Base-by-base conservation (phyloP, 2,797 vertebrate genomes). In the Aplochiton taeniatus region DNA sequence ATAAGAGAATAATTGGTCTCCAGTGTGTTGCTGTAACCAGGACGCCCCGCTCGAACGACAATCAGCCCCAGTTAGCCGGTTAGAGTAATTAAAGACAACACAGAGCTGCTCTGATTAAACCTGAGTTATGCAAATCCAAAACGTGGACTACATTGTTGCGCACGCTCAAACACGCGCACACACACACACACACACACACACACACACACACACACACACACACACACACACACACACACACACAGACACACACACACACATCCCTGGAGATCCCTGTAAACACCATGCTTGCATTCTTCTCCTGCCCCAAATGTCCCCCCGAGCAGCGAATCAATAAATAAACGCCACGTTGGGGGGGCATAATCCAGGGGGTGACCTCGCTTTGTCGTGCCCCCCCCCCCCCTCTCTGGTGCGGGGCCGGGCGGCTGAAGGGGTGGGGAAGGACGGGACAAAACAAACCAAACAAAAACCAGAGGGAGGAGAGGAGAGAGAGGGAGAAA, bases 321-420 rank as follows among this genome's bases (percentile, higher is more conserved):
- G 69, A 77, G 78, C 73, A 68, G 70, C 82, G 69, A 78, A 82
- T 73, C 82, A 72, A 78, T 83, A 81, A 83, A 87, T 83, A 83
- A 81, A 83, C 73, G 73, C 76, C 73, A 83, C 71, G 77, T 80
- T 80, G 77, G 83, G 82, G 74, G 74, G 80, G 76, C 74, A 78
- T 87, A 84, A 87, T 85, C 80, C 83, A 19, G 46, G 43, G 58
- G 75, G 83, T 80, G 77, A 85, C 86, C 85, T 69, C 64, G 86
- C 84, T 88, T 86, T 89, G 86, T 90, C 87, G 80, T 76, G 45
- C 74, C 77, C 87, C 81, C 80, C 31, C 83, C 74, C 77, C 87
- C 81, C 80, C 31, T 84, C 83, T 65, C 69, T 61, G 46, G 63
- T 75, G 69, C 75, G 74, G 65, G 63, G 54, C 70, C 57, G 49